phyloP scores from a whole-genome alignment of 92 coral and sea anemone species.

The Epizoanthus rinbou region DNA sequence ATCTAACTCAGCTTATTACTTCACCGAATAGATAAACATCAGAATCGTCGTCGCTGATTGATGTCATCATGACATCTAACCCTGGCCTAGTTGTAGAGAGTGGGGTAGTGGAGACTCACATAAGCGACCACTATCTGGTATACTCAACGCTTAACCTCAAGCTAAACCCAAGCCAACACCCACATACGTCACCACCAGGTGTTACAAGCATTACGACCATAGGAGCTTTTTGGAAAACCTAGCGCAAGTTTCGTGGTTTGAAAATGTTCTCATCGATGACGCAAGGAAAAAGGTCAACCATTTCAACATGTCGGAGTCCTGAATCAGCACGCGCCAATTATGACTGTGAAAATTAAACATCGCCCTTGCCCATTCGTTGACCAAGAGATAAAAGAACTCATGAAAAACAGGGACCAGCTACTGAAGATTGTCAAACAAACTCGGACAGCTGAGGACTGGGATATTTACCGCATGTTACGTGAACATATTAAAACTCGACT shows the following conservation, averaged over 20 bases:
- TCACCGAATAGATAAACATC: conserved; percentile 48
- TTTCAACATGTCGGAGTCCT: conserved; percentile 41
- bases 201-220: conserved; percentile 28
- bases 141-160: conserved; percentile 32
- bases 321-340: conserved; percentile 46
- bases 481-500: conserved; percentile 8
- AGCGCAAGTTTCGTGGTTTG: conserved; percentile 43
- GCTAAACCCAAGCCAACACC: neutral
- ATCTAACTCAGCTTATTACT: conserved; percentile 46
- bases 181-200: conserved; percentile 24
- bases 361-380: conserved; percentile 45
- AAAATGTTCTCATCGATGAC: conserved; percentile 44
- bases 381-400: conserved; percentile 30
- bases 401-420: conserved; percentile 30
- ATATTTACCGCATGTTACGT: conserved; percentile 13
- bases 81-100: conserved; percentile 35
- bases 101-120: conserved; percentile 49
- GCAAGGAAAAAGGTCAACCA: conserved; percentile 52
- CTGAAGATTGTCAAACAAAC: conserved; percentile 31
- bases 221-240: conserved; percentile 7
- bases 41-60: conserved; percentile 44
- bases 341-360: conserved; percentile 38
- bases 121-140: conserved; percentile 47
- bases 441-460: conserved; percentile 7
- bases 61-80: conserved; percentile 50